Percentiles rank a stretch among this genome's conserved stretches.
phyloP scores from a whole-genome alignment of 2,797 vertebrate species.

The Rousettus madagascariensis region DNA sequence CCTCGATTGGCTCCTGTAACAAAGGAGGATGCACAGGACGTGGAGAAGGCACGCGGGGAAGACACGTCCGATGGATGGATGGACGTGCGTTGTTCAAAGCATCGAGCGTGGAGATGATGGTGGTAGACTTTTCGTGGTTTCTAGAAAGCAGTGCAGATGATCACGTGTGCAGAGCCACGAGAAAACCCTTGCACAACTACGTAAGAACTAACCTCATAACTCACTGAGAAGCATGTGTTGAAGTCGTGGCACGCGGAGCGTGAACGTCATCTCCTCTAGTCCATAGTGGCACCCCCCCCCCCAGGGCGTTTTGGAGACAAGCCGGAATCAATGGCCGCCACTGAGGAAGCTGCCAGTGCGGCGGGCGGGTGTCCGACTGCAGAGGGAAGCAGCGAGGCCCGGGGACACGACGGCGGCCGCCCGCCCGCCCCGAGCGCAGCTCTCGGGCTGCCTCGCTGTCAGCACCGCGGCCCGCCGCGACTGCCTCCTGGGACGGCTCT shows the following conservation, averaged over 20 bases:
- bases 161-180: background rate
- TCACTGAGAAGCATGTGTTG: accelerated
- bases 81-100: background rate
- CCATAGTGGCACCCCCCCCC: too few species aligned
- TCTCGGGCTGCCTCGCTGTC: background rate
- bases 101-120: too few species aligned
- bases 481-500: background rate
- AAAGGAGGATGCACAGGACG: background rate
- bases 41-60: background rate
- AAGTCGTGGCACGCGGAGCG: accelerated
- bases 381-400: background rate
- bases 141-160: background rate
- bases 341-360: accelerated
- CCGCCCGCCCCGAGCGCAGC: background rate
- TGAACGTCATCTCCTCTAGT: background rate
- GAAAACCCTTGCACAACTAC: background rate
- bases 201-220: background rate
- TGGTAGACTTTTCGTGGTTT: background rate
- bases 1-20: background rate
- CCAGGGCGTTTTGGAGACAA: background rate
- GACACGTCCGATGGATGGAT: too few species aligned
- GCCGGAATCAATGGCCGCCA: too few species aligned
- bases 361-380: background rate
- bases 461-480: background rate
- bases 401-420: accelerated